Conservation (phyloP, 2,113 vertebrate genomes). For the Rhinogobius similis region DNA sequence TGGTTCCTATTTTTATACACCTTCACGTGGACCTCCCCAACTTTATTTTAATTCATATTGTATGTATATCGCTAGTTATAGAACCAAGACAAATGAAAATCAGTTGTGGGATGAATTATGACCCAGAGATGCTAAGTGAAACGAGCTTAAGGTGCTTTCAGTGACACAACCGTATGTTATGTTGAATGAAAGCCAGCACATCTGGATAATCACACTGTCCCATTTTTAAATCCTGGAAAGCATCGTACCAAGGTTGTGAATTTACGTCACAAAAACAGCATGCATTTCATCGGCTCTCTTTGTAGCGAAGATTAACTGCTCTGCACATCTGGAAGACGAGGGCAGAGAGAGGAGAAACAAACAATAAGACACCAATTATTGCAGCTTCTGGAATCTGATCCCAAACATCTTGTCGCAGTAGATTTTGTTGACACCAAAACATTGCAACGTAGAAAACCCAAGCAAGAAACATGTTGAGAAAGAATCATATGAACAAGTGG, state of each 20-base stretch:
- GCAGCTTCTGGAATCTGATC: neutral
- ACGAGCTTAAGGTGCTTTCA: neutral
- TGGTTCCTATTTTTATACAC: too few species aligned
- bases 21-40: too few species aligned
- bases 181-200: neutral
- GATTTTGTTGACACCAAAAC: neutral
- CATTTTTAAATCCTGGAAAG: constrained; percentile 37
- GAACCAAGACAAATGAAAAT: neutral
- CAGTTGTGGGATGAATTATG: neutral
- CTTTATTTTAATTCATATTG: too few species aligned
- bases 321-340: constrained; percentile 36
- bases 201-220: constrained; percentile 19
- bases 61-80: neutral
- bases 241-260: neutral
- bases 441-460: neutral
- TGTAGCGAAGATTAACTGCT: constrained; percentile 33
- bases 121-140: neutral
- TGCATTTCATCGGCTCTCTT: constrained; percentile 14
- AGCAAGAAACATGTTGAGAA: neutral
- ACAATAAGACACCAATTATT: neutral
- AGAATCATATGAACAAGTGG: neutral
- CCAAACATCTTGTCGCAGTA: constrained; percentile 2
- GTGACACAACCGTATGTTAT: neutral
- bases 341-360: constrained; percentile 6
- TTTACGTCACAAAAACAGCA: constrained; percentile 29